phyloP scores from a whole-genome alignment of 2,797 vertebrate species.

The Nyctibius grandis region DNA sequence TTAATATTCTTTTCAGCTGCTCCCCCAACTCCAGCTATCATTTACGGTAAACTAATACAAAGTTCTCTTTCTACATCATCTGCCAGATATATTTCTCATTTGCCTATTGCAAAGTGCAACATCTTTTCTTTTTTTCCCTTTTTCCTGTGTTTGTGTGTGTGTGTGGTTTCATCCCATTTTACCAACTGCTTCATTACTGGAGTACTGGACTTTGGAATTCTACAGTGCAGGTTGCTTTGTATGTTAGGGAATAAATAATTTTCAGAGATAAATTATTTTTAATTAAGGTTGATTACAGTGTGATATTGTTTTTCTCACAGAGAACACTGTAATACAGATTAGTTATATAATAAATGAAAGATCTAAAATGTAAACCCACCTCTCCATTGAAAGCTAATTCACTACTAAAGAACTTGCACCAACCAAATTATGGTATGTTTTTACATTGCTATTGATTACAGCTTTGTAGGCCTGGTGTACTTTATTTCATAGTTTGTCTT shows the following conservation, averaged over 20 bases:
- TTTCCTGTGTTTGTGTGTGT: background rate
- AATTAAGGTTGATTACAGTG: background rate
- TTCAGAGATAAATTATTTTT: background rate
- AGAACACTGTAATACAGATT: background rate
- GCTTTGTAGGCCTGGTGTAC: background rate
- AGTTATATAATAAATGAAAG: background rate
- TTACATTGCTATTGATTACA: background rate
- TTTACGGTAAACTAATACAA: conserved; percentile 89
- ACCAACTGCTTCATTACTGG: conserved; percentile 22
- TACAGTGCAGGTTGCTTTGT: background rate
- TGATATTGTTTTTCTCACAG: background rate
- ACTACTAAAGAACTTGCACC: background rate
- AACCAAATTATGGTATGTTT: background rate
- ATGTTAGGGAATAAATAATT: background rate
- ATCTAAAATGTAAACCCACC: background rate
- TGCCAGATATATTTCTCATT: conserved; percentile 45
- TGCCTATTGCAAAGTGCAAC: conserved; percentile 13
- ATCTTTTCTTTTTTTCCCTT: background rate
- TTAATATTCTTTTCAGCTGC: conserved; percentile 88
- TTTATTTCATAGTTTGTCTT: background rate
- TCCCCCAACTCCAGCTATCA: conserved; percentile 87
- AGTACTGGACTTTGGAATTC: background rate
- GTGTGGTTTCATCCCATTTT: conserved; percentile 18
- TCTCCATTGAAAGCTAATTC: background rate
- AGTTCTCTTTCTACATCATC: conserved; percentile 66